These are phyloP conservation scores for Neria commutata DNA, from an alignment of 2,888 invertebrate species.

Conservation along the genomic window DNA sequence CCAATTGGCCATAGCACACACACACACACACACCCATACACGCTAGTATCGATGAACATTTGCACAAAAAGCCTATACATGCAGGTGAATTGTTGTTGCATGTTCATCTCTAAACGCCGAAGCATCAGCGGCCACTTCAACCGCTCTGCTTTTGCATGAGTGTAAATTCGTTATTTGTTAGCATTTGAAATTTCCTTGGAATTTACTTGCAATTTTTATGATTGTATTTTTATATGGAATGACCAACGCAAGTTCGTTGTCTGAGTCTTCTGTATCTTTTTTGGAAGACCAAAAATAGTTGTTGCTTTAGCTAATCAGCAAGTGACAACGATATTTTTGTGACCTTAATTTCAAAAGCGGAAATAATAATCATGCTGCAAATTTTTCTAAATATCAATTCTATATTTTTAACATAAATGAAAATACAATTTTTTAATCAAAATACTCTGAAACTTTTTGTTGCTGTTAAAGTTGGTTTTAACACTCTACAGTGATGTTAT, in stretches of 20 bases:
- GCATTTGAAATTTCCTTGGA: background rate
- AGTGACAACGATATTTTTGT: too few relatives aligned
- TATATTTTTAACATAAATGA: too few relatives aligned
- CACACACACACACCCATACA: constrained; percentile 10
- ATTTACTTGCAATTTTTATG: constrained; percentile 10
- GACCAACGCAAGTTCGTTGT: background rate
- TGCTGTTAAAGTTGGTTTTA: too few relatives aligned
- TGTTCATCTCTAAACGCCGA: too few relatives aligned
- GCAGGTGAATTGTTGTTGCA: background rate
- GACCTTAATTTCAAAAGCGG: too few relatives aligned
- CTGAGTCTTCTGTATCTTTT: background rate
- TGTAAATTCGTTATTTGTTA: background rate
- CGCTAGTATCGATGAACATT: background rate
- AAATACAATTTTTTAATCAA: too few relatives aligned
- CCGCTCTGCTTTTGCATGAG: background rate
- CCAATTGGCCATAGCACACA: constrained; percentile 5
- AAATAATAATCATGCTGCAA: too few relatives aligned
- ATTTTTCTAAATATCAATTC: too few relatives aligned
- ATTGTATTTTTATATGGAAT: background rate
- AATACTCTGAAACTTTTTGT: too few relatives aligned
- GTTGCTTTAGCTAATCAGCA: too few relatives aligned
- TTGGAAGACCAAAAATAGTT: background rate
- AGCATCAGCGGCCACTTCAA: background rate
- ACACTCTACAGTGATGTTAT: too few relatives aligned
- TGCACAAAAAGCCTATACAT: too few relatives aligned